Conservation (phyloP, 1,140 invertebrate genomes). For the Heterodera carotae region DNA sequence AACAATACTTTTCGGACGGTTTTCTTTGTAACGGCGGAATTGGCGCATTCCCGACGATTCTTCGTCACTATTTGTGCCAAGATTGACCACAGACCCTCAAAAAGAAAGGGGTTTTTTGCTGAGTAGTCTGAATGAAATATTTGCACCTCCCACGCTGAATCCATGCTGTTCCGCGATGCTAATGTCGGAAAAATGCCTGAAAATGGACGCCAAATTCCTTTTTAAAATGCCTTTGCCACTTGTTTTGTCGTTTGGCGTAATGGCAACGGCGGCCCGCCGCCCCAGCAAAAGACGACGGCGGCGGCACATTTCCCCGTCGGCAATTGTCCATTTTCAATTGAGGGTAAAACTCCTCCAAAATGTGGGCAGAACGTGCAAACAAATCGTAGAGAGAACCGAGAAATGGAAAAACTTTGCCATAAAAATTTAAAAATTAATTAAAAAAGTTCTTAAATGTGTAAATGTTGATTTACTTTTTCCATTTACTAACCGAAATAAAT, state of each 20-base stretch:
- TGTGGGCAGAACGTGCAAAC: neutral
- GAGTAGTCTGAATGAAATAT: neutral
- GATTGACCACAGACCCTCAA: neutral
- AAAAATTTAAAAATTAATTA: neutral
- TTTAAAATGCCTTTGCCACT: neutral
- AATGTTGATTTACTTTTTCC: too few relatives aligned
- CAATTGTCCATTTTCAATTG: neutral
- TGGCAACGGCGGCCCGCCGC: neutral
- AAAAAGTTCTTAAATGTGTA: too few relatives aligned
- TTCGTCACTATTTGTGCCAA: neutral
- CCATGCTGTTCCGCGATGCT: neutral
- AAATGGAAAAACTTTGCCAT: neutral
- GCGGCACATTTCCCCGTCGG: neutral
- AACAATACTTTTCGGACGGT: neutral
- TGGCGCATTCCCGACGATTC: neutral
- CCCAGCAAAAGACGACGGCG: neutral
- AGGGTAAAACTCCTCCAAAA: conserved; percentile 1
- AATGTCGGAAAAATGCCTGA: neutral
- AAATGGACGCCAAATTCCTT: neutral
- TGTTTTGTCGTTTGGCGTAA: neutral
- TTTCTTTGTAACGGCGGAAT: neutral
- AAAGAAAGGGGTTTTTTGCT: neutral
- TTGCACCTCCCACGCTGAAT: neutral
- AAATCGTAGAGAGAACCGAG: neutral
- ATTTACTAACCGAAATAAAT: neutral